Conservation (phyloP, 1,140 invertebrate genomes). For the Temnothorax curvispinosus region DNA sequence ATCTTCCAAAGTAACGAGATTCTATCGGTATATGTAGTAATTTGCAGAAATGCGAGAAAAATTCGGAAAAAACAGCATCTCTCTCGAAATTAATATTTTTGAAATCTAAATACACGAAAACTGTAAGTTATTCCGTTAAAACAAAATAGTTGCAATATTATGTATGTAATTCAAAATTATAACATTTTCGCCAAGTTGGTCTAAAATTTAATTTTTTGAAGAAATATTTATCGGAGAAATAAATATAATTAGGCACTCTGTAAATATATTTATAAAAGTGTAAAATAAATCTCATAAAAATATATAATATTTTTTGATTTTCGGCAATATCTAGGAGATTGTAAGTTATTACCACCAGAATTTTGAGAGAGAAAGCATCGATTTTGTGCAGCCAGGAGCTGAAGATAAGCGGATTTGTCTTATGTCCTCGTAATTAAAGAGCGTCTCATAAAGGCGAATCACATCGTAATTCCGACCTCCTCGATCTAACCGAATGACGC, state of each 20-base stretch:
- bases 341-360: not conserved
- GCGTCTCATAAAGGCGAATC: constrained; percentile 47
- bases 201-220: not conserved
- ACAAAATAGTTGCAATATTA: not conserved
- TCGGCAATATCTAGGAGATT: not conserved
- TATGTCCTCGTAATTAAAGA: constrained; percentile 55
- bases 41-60: not conserved
- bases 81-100: not conserved
- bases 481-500: constrained; percentile 29
- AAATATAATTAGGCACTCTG: not conserved
- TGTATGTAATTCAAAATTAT: not conserved
- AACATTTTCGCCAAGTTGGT: not conserved
- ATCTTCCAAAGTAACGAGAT: not conserved
- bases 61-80: not conserved
- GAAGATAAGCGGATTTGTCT: constrained; percentile 18
- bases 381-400: not conserved
- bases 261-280: not conserved
- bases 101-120: not conserved
- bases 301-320: constrained; percentile 4
- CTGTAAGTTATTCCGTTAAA: not conserved
- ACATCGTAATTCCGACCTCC: constrained; percentile 47
- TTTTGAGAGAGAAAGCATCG: not conserved
- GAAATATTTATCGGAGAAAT: not conserved
- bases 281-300: not conserved
- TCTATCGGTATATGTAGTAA: not conserved